Conservation (phyloP, 92 coral and sea anemone genomes). For the Phenganax stokvisi region DNA sequence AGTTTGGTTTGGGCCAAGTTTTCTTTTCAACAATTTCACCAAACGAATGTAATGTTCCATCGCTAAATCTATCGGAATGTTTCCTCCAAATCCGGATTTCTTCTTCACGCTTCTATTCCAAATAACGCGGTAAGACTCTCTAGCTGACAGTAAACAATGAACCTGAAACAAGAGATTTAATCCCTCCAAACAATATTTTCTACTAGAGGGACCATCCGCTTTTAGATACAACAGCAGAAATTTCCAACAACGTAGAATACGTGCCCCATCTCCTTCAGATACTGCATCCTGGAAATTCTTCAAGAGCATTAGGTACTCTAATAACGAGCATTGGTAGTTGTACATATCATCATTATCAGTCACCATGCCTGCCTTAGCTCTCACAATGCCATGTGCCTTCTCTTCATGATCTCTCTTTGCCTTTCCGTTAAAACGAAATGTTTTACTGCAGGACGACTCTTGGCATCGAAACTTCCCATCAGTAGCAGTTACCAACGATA, state of each 20-base stretch:
- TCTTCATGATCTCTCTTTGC: constrained; percentile 28
- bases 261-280: constrained; percentile 5
- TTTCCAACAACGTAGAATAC: constrained; percentile 12
- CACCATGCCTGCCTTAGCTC: neutral
- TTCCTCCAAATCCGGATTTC: constrained; percentile 28
- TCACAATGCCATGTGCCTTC: constrained; percentile 16
- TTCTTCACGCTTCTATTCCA: constrained; percentile 15
- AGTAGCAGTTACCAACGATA: constrained; percentile 11
- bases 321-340: constrained; percentile 23
- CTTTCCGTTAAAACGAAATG: constrained; percentile 37
- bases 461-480: constrained; percentile 38
- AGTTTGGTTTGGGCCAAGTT: constrained; percentile 37
- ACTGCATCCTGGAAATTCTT: neutral
- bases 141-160: neutral
- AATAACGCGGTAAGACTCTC: constrained; percentile 2
- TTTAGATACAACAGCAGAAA: neutral
- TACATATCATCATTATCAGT: constrained; percentile 7
- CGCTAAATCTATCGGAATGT: constrained; percentile 35
- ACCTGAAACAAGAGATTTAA: neutral
- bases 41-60: constrained; percentile 40
- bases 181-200: constrained; percentile 14
- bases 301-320: neutral
- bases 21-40: constrained; percentile 29
- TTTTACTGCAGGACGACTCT: constrained; percentile 26
- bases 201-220: constrained; percentile 4